Conservation (phyloP, 2,888 invertebrate genomes). For the Pediacus dermestoides region DNA sequence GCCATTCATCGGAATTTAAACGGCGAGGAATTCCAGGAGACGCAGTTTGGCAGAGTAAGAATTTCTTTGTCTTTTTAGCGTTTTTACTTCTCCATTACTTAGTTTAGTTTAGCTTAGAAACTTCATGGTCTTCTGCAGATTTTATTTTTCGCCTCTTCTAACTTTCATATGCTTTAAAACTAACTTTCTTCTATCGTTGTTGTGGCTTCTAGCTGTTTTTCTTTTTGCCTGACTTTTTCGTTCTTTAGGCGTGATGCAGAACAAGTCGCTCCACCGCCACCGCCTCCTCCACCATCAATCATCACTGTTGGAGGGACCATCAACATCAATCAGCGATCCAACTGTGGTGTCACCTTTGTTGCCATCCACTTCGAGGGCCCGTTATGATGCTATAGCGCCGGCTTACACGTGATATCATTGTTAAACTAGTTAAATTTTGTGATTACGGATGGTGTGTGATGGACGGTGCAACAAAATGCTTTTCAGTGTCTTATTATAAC, state of each 20-base stretch:
- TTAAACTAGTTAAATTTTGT: no score
- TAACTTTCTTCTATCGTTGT: constrained; percentile 21
- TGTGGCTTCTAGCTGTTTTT: constrained; percentile 6
- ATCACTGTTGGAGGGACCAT: constrained; percentile 28
- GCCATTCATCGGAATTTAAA: constrained; percentile 72
- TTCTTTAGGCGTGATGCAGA: constrained; percentile 57
- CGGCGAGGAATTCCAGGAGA: constrained; percentile 71
- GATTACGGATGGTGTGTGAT: no score
- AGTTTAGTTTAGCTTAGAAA: constrained; percentile 4
- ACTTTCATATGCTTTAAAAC: constrained; percentile 9
- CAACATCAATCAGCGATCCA: constrained; percentile 25
- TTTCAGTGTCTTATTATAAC: no score
- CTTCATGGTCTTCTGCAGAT: background rate
- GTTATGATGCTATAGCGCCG: constrained; percentile 47
- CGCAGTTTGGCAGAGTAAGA: constrained; percentile 78
- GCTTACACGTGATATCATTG: constrained; percentile 19
- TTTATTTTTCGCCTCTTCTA: background rate
- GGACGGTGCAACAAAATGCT: no score
- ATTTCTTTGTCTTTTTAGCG: constrained; percentile 34
- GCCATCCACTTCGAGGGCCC: constrained; percentile 44
- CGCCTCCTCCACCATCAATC: constrained; percentile 11
- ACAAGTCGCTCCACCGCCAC: constrained; percentile 30
- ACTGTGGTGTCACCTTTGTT: constrained; percentile 43
- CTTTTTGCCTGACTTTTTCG: constrained; percentile 11
- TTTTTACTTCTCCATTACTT: constrained; percentile 12